These are phyloP conservation scores for Liposcelis brunnea DNA, from an alignment of 2,888 invertebrate genomes.

Conservation along the genomic window DNA sequence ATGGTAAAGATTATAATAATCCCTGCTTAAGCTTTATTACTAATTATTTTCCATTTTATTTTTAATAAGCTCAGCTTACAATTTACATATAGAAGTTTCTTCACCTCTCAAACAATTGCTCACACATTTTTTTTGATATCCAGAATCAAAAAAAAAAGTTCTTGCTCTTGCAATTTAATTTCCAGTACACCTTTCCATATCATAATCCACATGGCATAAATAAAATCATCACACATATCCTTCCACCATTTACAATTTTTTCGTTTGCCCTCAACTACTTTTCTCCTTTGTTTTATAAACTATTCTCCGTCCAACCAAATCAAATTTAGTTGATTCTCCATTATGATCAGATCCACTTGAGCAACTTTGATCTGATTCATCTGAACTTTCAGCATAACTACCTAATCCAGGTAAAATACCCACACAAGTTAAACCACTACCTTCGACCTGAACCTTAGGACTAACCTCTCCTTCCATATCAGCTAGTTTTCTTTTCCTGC, in stretches of 20 bases:
- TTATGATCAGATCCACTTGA: not conserved
- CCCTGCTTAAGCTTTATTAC: too few relatives aligned
- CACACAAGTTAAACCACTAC: constrained; percentile 39
- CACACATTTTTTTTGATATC: too few relatives aligned
- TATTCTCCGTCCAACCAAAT: not conserved
- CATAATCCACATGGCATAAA: too few relatives aligned
- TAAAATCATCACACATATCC: too few relatives aligned
- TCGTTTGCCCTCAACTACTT: constrained; percentile 17
- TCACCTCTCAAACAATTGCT: too few relatives aligned
- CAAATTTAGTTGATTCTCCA: not conserved
- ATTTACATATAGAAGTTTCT: too few relatives aligned
- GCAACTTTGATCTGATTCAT: not conserved
- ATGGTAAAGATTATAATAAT: too few relatives aligned
- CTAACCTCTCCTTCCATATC: constrained; percentile 10
- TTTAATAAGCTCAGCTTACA: too few relatives aligned
- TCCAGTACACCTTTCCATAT: too few relatives aligned
- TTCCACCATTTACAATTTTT: not conserved
- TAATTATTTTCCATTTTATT: too few relatives aligned
- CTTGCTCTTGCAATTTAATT: too few relatives aligned
- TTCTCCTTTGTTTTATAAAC: constrained; percentile 4
- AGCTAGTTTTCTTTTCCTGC: constrained; percentile 13
- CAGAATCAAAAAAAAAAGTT: too few relatives aligned
- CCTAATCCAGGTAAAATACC: constrained; percentile 74
- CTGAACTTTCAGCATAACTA: constrained; percentile 40
- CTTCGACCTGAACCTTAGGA: constrained; percentile 17